Evolutionary conservation across 2,888 invertebrate species (phyloP).

Genomic region (Galeopsomyia nigrocyanea): DNA sequence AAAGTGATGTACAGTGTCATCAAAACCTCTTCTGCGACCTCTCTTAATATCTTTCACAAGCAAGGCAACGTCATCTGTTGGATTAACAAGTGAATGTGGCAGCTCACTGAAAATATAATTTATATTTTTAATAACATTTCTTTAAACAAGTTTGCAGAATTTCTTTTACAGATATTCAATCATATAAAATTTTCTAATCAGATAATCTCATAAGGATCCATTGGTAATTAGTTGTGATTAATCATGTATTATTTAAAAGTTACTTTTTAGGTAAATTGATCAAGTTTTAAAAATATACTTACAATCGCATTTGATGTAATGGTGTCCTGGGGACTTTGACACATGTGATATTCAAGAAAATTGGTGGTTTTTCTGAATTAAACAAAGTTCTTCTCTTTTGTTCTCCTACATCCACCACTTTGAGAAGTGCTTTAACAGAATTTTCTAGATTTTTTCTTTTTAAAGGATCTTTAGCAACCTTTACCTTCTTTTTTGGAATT

Average conservation of each 20-base stretch:
- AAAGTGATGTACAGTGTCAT: conserved; percentile 81
- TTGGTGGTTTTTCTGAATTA: conserved; percentile 71
- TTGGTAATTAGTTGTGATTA: conserved; percentile 58
- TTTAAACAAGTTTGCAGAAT: neutral
- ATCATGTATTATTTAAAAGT: conserved; percentile 53
- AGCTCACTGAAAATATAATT: conserved; percentile 65
- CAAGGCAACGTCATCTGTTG: conserved; percentile 80
- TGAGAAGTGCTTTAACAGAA: conserved; percentile 63
- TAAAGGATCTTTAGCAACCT: conserved; percentile 41
- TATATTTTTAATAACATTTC: conserved; percentile 8
- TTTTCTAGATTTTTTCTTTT: conserved; percentile 59
- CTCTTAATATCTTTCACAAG: conserved; percentile 84
- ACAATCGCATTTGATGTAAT: conserved; percentile 76
- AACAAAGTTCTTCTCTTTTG: conserved; percentile 69
- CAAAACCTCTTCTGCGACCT: conserved; percentile 79
- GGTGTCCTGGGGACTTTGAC: conserved; percentile 77
- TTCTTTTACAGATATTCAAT: conserved; percentile 32
- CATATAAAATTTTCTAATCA: conserved; percentile 56
- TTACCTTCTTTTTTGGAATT: neutral
- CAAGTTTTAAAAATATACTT: conserved; percentile 63
- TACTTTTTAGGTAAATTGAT: conserved; percentile 14
- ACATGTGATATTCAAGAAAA: conserved; percentile 74
- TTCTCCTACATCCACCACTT: conserved; percentile 60
- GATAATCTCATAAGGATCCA: conserved; percentile 62
- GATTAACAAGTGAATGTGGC: conserved; percentile 75